Conservation (phyloP, 2,113 vertebrate species). For the Rynchops niger region DNA sequence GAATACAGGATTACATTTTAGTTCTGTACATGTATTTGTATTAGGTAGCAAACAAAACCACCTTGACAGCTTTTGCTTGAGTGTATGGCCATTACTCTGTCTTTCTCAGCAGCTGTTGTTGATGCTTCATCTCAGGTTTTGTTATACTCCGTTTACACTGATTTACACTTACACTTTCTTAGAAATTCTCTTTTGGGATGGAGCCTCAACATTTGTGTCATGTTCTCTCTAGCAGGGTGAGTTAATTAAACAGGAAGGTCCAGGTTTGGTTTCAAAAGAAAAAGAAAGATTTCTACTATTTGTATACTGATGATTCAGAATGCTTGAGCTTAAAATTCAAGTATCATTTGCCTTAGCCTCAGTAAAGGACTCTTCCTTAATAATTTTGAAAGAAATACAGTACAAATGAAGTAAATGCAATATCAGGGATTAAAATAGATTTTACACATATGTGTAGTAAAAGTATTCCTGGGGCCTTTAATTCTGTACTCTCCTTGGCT, state of each 20-base stretch:
- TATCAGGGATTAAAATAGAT: constrained; percentile 32
- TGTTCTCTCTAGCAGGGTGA: neutral
- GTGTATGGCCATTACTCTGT: neutral
- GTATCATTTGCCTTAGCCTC: neutral
- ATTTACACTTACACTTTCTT: neutral
- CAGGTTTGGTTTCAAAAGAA: neutral
- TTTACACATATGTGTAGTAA: neutral
- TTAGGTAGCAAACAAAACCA: neutral
- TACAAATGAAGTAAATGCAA: constrained; percentile 18
- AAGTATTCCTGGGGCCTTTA: constrained; percentile 28
- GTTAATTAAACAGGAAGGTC: neutral
- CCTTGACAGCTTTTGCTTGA: neutral
- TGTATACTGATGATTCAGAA: neutral
- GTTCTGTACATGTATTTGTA: neutral
- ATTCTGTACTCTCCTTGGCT: constrained; percentile 28
- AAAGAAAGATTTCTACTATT: neutral
- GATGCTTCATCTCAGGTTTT: neutral
- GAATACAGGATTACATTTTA: neutral
- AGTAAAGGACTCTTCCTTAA: constrained; percentile 21
- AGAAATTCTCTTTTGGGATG: neutral
- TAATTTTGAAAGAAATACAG: constrained; percentile 8
- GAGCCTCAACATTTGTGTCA: neutral
- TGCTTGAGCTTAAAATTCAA: constrained; percentile 9
- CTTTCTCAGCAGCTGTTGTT: neutral
- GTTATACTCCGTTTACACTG: neutral